A percentile compares a stretch with the other conserved stretches of the same genome.
Conservation (phyloP, 2,888 invertebrate species). For the Pecten maximus region DNA sequence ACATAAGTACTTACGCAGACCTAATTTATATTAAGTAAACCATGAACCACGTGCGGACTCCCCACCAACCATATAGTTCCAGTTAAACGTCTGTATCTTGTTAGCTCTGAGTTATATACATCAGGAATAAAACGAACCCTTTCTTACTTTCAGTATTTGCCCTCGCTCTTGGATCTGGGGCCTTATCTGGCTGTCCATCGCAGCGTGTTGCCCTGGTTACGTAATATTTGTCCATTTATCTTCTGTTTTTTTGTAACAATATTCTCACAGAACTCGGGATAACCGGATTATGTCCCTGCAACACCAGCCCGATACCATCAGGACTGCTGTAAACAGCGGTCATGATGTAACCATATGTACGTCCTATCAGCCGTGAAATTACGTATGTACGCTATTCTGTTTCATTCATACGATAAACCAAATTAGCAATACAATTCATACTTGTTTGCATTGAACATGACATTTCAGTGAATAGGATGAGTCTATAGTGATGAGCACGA, state of each 20-base stretch:
- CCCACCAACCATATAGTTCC: not conserved
- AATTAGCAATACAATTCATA: no score
- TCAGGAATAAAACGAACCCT: not conserved
- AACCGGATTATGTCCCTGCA: not conserved
- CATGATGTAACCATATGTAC: not conserved
- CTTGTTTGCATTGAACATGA: no score
- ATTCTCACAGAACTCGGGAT: not conserved
- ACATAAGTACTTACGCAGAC: not conserved
- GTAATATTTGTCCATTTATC: not conserved
- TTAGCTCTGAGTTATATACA: not conserved
- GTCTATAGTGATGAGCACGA: no score
- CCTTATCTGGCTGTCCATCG: not conserved
- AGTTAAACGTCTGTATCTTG: not conserved
- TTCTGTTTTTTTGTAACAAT: not conserved
- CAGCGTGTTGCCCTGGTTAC: not conserved
- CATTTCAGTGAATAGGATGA: no score
- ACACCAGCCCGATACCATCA: not conserved
- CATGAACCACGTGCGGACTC: not conserved
- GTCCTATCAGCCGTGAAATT: not conserved
- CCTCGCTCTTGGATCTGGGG: not conserved
- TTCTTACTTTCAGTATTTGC: not conserved
- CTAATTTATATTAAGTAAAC: not conserved
- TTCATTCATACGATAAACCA: no score
- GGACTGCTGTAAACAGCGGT: not conserved
- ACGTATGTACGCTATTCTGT: no score